Base-by-base conservation (phyloP, 1,140 invertebrate genomes). In the Nymphalis io region DNA sequence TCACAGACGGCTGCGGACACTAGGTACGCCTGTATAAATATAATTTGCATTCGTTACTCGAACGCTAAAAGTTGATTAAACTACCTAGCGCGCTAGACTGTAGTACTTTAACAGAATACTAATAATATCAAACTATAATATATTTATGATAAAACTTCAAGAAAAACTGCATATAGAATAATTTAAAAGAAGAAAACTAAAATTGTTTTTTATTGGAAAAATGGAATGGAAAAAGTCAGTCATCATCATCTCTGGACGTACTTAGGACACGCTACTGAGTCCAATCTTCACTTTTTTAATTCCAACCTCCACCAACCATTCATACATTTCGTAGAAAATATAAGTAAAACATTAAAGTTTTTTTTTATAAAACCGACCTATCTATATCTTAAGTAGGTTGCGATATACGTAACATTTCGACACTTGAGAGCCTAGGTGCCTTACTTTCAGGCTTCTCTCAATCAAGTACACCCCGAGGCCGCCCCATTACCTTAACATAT, bases 401-500 rank as follows among this genome's bases (percentile, higher is more conserved):
- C 15, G 15, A 42, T 46, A 46, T 12, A 51, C 44, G 44, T 5
- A 33, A 33, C 1, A 38, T 51, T 12, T 15, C 23, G 40, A n/a
- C 60, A 23, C 16, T 62, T 3, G n/a, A 51, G 27, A 46, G 21
- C 16, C n/a, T 63, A 33, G 48, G 33, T 63, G 44, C 15, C n/a
- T 46, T 46, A n/a, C 27, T 63, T 63, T 63, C 61, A 63, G 48
- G 53, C 48, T 39, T 53, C 48, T 53, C 33, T 63, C 61, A 63
- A 63, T 63, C 61, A 63, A 63, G 61, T 63, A 39, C 46, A 79
- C 74, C 72, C 66, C 70, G 70, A 70, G 67, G 48, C 63, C 60
- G 68, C 65, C 62, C 80, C 78, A 79, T 80, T 83, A 80, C 76
- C 69, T 75, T 83, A 80, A 82, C 80, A 79, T 82, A 82, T 82